Evolutionary conservation across 2,113 vertebrate species (phyloP), one percentile per base, ranked within the genome.

Genomic region (Callorhinus ursinus): DNA sequence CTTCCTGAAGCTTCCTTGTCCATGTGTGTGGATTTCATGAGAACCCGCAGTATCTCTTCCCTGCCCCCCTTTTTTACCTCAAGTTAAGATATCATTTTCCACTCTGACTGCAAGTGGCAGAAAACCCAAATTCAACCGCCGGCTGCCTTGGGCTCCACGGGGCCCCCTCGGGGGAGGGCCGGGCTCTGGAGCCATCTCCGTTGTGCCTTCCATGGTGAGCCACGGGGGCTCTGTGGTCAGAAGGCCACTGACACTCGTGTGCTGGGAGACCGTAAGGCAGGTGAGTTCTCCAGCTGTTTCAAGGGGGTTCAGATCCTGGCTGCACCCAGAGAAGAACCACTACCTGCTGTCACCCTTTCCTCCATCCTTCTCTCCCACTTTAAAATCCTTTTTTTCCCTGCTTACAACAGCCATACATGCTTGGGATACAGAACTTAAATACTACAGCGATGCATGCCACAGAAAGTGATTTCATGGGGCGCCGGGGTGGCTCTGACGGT

Each of bases 371-470:
- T 36, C 19, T 31, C 69, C 53, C 28, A 8, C 31, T 42, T 84
- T 83, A 88, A 83, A 84, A 65, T 74, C 39, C 36, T 80, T 57
- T 26, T 36, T 63, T 65, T 59, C 88, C 33, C 87, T 88, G 22
- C 76, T 97, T 72, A 42, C 3, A 18, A 36, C 42, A 96, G 84
- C 31, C 55, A 76, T 59, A 36, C 24, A 10, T 65, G 42, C 24
- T 71, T 55, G n/a, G 33, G 72, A 61, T 49, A 12, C 26, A 46
- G 67, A 49, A 42, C 39, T 24, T 72, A 81, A 65, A 59, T 16
- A 65, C 31, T 14, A 63, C 14, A 59, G 91, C n/a, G 90, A 59
- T 10, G 19, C 12, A 65, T 4, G 63, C n/a, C 55, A 7, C 36
- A 61, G 67, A 81, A 53, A 69, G 71, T 7, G 8, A 74, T 85